These are phyloP conservation scores for Acanthurus leucopareius DNA, from an alignment of 2,797 vertebrate genomes.

Conservation along the genomic window DNA sequence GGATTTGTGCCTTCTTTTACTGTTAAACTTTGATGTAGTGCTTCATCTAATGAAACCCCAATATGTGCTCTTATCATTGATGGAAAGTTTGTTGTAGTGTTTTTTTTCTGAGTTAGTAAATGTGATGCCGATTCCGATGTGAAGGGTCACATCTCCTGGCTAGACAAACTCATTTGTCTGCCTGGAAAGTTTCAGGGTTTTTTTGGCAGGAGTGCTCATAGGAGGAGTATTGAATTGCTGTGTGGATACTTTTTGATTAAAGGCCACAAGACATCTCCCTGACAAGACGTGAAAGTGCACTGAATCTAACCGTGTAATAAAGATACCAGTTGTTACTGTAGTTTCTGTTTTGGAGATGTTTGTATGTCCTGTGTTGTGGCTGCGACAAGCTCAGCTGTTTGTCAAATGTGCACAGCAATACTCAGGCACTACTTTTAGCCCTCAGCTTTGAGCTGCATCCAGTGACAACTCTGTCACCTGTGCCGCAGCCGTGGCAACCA, in stretches of 20 bases:
- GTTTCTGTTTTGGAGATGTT: conserved; percentile 79
- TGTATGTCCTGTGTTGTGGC: conserved; percentile 71
- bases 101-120: background rate
- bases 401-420: conserved; percentile 67
- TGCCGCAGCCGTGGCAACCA: conserved; percentile 66
- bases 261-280: conserved; percentile 19
- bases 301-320: conserved; percentile 35
- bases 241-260: conserved; percentile 47
- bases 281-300: conserved; percentile 34
- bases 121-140: conserved; percentile 25
- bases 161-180: conserved; percentile 30
- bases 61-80: background rate
- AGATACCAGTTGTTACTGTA: conserved; percentile 39
- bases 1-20: conserved; percentile 38
- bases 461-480: conserved; percentile 78
- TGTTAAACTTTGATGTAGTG: conserved; percentile 38
- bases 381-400: conserved; percentile 81
- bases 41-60: conserved; percentile 34
- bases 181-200: conserved; percentile 13
- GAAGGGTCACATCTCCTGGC: conserved; percentile 28
- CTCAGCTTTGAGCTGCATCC: conserved; percentile 65
- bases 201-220: conserved; percentile 24
- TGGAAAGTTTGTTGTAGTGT: conserved; percentile 23
- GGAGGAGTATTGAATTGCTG: conserved; percentile 29
- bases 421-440: conserved; percentile 79